Conservation (phyloP, 1,140 invertebrate species). For the Halesus radiatus region DNA sequence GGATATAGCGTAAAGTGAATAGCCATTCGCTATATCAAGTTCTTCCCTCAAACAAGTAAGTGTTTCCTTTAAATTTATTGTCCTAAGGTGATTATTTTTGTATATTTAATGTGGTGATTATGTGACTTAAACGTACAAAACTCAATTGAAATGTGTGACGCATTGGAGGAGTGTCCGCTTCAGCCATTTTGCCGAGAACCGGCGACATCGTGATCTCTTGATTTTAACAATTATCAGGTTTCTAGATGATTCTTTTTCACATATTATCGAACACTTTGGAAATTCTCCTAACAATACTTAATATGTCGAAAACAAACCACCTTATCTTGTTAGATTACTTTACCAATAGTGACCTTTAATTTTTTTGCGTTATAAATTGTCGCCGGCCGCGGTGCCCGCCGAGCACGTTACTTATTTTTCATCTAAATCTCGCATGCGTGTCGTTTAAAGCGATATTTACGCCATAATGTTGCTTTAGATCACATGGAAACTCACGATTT, state of each 20-base stretch:
- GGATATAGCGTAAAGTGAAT: conserved; percentile 69
- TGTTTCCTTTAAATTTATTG: conserved; percentile 57
- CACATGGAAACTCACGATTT: not conserved
- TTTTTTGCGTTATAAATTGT: conserved; percentile 41
- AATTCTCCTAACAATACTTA: not conserved
- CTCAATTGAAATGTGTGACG: conserved; percentile 62
- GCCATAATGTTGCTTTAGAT: not conserved
- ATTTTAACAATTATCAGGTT: conserved; percentile 51
- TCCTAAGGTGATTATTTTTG: conserved; percentile 9
- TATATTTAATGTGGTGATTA: conserved; percentile 11
- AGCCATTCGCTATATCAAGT: conserved; percentile 70
- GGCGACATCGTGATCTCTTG: conserved; percentile 65
- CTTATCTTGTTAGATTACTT: not conserved
- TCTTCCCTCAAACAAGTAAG: conserved; percentile 71
- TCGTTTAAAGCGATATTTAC: not conserved
- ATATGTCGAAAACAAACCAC: not conserved
- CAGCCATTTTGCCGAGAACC: conserved; percentile 70
- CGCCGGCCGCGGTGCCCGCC: conserved; percentile 39
- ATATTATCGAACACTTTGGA: not conserved
- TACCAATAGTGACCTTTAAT: conserved; percentile 44
- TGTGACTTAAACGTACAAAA: conserved; percentile 36
- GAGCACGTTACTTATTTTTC: conserved; percentile 36
- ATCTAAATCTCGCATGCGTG: not conserved
- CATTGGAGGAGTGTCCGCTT: conserved; percentile 70
- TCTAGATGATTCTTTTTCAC: not conserved